Evolutionary conservation across 1,140 invertebrate species (phyloP).

Genomic region (Hestina assimilis): DNA sequence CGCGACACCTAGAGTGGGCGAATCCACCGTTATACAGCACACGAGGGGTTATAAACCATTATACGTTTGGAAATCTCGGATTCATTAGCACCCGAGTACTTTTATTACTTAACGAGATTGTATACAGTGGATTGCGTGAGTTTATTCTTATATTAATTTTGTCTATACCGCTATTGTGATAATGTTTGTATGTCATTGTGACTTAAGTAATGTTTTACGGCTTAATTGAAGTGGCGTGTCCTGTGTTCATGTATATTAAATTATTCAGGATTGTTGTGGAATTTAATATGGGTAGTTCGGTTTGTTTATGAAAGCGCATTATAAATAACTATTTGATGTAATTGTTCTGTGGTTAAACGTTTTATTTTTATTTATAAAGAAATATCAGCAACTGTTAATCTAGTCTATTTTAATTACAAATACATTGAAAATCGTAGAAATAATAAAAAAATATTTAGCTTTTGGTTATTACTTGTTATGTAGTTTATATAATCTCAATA

Average conservation of each 20-base stretch:
- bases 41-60: constrained; percentile 28
- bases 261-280: neutral
- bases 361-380: too few relatives aligned
- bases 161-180: constrained; percentile 11
- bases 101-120: constrained; percentile 16
- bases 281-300: neutral
- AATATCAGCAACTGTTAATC: too few relatives aligned
- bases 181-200: constrained; percentile 7
- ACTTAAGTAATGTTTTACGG: constrained; percentile 13
- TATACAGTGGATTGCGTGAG: constrained; percentile 7
- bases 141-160: constrained; percentile 18
- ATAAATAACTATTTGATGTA: neutral
- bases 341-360: too few relatives aligned
- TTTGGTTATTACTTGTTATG: too few relatives aligned
- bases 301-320: neutral
- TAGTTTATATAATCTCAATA: too few relatives aligned
- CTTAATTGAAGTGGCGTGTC: constrained; percentile 2
- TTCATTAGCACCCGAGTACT: constrained; percentile 18
- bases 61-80: constrained; percentile 12
- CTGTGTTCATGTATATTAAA: neutral
- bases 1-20: constrained; percentile 72
- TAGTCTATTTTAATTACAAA: too few relatives aligned
- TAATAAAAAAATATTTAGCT: too few relatives aligned
- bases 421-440: too few relatives aligned
- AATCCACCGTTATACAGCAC: constrained; percentile 64